phyloP scores from a whole-genome alignment of 2,113 vertebrate genomes.

The Lanius ludovicianus region DNA sequence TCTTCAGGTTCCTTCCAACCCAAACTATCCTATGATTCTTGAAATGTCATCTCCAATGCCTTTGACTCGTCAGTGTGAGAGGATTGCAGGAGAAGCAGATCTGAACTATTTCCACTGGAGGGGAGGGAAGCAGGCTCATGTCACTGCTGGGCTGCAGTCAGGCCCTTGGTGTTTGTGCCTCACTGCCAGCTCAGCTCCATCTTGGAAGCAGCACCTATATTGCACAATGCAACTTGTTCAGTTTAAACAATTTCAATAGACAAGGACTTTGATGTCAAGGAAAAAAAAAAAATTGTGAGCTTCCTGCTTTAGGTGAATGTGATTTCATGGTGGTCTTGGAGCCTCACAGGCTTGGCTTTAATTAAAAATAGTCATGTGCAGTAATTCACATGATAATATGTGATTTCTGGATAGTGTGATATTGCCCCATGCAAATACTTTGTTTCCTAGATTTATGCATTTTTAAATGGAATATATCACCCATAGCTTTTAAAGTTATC shows the following conservation, averaged over 20 bases:
- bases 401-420: not conserved
- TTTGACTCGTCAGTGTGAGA: not conserved
- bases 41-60: not conserved
- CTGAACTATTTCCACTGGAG: not conserved
- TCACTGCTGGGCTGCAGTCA: not conserved
- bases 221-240: not conserved
- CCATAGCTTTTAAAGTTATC: not conserved
- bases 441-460: not conserved
- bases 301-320: not conserved
- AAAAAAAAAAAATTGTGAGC: not conserved
- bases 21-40: not conserved
- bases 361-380: not conserved
- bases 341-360: not conserved
- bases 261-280: not conserved
- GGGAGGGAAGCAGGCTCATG: not conserved
- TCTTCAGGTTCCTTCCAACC: not conserved
- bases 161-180: not conserved
- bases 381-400: not conserved
- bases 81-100: not conserved
- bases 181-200: not conserved
- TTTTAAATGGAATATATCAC: not conserved
- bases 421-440: not conserved
- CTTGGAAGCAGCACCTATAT: not conserved
- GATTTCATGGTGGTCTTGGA: not conserved
- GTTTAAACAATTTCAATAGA: not conserved